Evolutionary conservation across 2,113 vertebrate genomes (phyloP), one percentile per base, ranked within the genome.

Genomic region (Lipotes vexillifer): DNA sequence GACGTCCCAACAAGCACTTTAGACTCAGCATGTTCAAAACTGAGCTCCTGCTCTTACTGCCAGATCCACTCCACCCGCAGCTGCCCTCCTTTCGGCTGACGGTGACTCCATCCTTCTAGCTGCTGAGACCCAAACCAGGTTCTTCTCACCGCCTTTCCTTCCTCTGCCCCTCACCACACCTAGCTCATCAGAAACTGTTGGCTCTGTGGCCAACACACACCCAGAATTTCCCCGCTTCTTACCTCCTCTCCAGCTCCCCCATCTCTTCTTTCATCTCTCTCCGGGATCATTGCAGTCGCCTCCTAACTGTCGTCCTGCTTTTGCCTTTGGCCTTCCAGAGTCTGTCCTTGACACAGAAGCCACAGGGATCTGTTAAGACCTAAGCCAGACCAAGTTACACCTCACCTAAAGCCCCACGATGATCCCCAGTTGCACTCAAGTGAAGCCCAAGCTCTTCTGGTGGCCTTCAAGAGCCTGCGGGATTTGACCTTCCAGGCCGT

Each of bases 51-150:
- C 6, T 49, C 41, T 63, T n/a, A 9, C 20, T 84, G n/a, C 38
- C 23, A 18, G 21, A 21, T 15, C 74, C 7, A 1, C 46, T 1
- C 38, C 5, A 1, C 41, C 36, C 1, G 4, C 11, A 33, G 6
- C 18, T 44, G 65, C 63, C 57, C 20, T 61, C n/a, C 9, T 82
- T 29, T 38, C 3, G 29, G 0, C 23, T 25, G 17, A 20, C 5
- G 46, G 38, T 38, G 38, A 61, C 25, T 27, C 59, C 0, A 0
- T n/a, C 55, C 6, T 61, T 84, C 57, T 49, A 15, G 1, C 5
- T 68, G 25, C 81, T 31, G 44, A 74, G 6, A 41, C n/a, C 31
- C 57, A 7, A 27, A 9, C 25, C 21, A 10, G 9, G 18, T 33
- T 63, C 31, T 23, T 38, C 7, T 31, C 3, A 6, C 25, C 0